Evolutionary conservation across 2,113 vertebrate genomes (phyloP), one percentile per base, ranked within the genome.

Genomic region (Cryptomyrus ogoouensis): DNA sequence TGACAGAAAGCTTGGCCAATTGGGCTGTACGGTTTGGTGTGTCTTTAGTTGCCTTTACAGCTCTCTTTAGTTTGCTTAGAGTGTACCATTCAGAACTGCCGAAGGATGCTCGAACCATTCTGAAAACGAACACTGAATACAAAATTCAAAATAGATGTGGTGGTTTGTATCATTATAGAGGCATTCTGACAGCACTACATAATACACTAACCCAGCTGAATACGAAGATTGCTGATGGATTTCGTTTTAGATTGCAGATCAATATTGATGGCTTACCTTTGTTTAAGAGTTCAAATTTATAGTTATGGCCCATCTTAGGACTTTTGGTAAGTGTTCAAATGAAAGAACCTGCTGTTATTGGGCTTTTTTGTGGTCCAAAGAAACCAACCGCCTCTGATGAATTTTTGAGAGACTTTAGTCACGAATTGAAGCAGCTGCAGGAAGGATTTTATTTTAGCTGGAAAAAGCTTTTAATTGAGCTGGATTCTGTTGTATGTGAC

Each of bases 141-240:
- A 39, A 80, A 80, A 80, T 80, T 3, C 31, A 80, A 80, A 12
- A 39, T 10, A 89, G 27, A 80, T 89, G 66, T 89, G 70, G 70
- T 77, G 88, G 70, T 89, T 42, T 80, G 74, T 80, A 80, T 80
- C 74, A 80, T 80, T 12, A 80, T 39, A 80, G 21, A 80, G 74
- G 31, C 13, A 39, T 80, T 13, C 15, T 39, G 74, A 70, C 66
- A 27, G 24, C 66, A 9, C 5, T 70, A 13, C 24, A 70, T 70
- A 27, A 27, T 13, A 70, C 66, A n/a, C 66, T 70, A 70, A 70
- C 66, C 24, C 24, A 70, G 8, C 6, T 27, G 12, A n/a, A 27
- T 70, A 6, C 0, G 24, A 70, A 70, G 24, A 27, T 70, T 70
- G 6, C 66, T 27, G 66, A 70, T 9, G 24, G 66, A 2, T 70